Percentiles rank a stretch among this genome's conserved stretches.
These are phyloP conservation scores for Phalacrocorax aristotelis DNA, from an alignment of 2,113 vertebrate genomes.

Conservation along the genomic window DNA sequence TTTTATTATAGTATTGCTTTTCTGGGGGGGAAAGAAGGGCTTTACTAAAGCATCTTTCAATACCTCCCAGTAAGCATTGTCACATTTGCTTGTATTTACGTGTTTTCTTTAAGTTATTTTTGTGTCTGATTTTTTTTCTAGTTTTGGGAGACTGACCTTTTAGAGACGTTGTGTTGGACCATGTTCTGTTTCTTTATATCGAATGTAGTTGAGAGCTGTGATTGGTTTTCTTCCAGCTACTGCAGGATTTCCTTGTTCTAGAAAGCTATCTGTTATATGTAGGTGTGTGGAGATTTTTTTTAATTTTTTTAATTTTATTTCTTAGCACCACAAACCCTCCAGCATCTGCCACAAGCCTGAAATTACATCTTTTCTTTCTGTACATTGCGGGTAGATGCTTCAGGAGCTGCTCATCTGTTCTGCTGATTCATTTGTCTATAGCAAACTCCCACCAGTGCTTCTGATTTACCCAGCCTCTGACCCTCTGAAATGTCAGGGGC, in stretches of 20 bases:
- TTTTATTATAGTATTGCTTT: neutral
- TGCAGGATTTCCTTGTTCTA: conserved; percentile 42
- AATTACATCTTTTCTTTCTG: neutral
- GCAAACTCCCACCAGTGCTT: neutral
- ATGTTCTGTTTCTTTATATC: neutral
- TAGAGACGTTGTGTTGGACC: neutral
- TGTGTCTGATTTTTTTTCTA: neutral
- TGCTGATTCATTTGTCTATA: neutral
- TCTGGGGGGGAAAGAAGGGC: neutral
- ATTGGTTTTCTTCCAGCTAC: conserved; percentile 11
- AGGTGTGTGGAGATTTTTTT: neutral
- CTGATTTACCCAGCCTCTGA: neutral
- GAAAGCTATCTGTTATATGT: conserved; percentile 5
- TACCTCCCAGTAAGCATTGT: neutral
- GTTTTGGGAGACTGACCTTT: conserved; percentile 6
- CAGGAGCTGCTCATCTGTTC: conserved; percentile 19
- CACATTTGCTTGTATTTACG: neutral
- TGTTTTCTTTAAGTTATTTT: conserved; percentile 17
- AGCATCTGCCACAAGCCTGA: conserved; percentile 44
- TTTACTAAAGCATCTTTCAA: neutral
- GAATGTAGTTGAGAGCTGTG: neutral
- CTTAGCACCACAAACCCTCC: neutral
- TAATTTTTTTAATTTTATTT: neutral
- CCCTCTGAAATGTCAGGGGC: neutral
- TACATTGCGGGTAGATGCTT: neutral